Evolutionary conservation across 2,797 vertebrate species (phyloP).

Genomic region (Crenichthys baileyi): DNA sequence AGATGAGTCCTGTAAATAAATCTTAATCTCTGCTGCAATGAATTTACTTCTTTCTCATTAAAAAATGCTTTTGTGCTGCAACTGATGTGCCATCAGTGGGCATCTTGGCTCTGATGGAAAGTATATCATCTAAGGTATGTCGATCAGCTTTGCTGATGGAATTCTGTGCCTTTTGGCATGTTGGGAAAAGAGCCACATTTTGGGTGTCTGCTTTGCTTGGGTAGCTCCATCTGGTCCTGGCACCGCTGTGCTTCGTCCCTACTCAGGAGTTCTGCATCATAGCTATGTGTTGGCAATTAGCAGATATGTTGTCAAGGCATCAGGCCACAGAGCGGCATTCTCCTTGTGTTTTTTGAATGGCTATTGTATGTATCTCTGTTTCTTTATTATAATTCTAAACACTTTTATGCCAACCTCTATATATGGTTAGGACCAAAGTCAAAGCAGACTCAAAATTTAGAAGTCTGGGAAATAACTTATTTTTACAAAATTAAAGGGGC

Average conservation of each 20-base stretch:
- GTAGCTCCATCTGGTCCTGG: conserved; percentile 78
- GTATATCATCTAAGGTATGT: conserved; percentile 60
- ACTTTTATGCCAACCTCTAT: conserved; percentile 10
- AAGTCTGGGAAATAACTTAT: neutral
- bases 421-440: neutral
- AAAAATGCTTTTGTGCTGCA: conserved; percentile 39
- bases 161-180: conserved; percentile 69
- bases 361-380: conserved; percentile 43
- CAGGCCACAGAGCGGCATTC: conserved; percentile 70
- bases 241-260: conserved; percentile 69
- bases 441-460: neutral
- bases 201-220: conserved; percentile 71
- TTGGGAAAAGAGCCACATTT: conserved; percentile 73
- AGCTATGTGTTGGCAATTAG: conserved; percentile 82
- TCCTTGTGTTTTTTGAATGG: conserved; percentile 68
- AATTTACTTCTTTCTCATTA: conserved; percentile 56
- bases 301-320: conserved; percentile 71
- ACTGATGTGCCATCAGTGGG: conserved; percentile 42
- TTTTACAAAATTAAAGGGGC: neutral
- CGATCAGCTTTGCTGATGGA: conserved; percentile 57
- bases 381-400: conserved; percentile 30
- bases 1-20: conserved; percentile 27
- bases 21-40: neutral
- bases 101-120: conserved; percentile 51
- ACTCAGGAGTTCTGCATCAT: conserved; percentile 79